Evolutionary conservation across 2,113 vertebrate species (phyloP), one percentile per base, ranked within the genome.

Genomic region (Zootoca vivipara): DNA sequence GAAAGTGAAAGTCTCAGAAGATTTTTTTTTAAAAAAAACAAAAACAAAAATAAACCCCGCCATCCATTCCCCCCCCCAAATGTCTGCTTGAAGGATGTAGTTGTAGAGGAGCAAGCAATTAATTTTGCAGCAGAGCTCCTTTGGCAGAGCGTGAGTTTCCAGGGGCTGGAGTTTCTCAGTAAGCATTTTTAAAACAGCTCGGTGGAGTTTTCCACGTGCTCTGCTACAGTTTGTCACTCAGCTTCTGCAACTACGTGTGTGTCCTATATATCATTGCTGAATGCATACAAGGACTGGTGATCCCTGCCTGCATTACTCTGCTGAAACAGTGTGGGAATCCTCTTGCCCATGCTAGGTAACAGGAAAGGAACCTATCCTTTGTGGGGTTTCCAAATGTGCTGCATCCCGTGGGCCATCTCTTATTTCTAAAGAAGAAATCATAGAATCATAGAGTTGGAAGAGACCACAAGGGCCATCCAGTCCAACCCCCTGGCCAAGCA

Each of bases 11-110:
- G 81, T 30, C 13, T 86, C 91, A 93, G 90, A 93, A 85, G 95
- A 88, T 86, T 86, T 70, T 30, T 87, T 70, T 30, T 70, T n/a
- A 30, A 70, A 75, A 13, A 40, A 8, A 18, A 20, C 7, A 15
- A 7, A 18, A 30, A n/a, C n/a, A n/a, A n/a, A n/a, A n/a, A n/a
- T n/a, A n/a, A 52, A 28, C 4, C 40, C 13, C 35, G 2, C 33
- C 3, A 16, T 3, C 28, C n/a, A n/a, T n/a, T n/a, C n/a, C n/a
- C 2, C 35, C 82, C 91, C 82, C 4, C 18, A 24, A 72, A 73
- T 73, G 42, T 84, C 95, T 91, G 90, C 89, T 93, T 94, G 89
- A 94, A 95, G 91, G 93, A 13, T 58, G 15, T 79, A 85, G 26
- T 84, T 94, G 85, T n/a, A 77, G 38, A 78, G 35, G 67, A 92